phyloP scores from a whole-genome alignment of 2,888 invertebrate species.

The Drosophila meridiana region DNA sequence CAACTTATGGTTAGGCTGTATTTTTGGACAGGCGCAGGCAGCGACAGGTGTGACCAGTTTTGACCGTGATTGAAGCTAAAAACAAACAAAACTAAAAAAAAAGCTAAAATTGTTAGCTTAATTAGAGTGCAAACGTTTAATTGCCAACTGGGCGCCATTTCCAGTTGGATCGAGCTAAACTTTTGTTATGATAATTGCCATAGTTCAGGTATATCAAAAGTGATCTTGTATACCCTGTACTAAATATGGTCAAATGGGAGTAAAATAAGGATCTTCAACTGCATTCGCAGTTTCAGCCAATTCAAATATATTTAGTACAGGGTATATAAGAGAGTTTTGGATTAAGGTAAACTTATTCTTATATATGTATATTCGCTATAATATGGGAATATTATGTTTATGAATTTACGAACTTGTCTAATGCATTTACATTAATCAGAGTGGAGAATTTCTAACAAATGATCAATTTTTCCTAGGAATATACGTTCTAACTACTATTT shows the following conservation, averaged over 20 bases:
- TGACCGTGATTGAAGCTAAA: slow-evolving; percentile 25
- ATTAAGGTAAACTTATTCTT: too few species aligned
- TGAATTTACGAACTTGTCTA: too few species aligned
- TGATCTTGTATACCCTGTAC: not conserved
- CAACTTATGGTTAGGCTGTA: slow-evolving; percentile 27
- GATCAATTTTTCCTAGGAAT: too few species aligned
- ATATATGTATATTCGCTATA: too few species aligned
- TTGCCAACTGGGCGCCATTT: slow-evolving; percentile 8
- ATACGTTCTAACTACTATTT: not conserved
- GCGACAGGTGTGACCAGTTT: slow-evolving; percentile 47
- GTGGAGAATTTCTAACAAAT: too few species aligned
- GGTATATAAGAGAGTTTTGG: too few species aligned
- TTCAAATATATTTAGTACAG: too few species aligned
- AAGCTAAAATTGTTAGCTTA: slow-evolving; percentile 55
- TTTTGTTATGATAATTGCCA: not conserved
- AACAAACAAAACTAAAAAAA: slow-evolving; percentile 9
- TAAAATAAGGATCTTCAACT: too few species aligned
- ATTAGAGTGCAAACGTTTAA: slow-evolving; percentile 44
- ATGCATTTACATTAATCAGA: too few species aligned
- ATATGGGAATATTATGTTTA: too few species aligned
- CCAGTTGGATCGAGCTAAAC: not conserved
- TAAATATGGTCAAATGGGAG: too few species aligned
- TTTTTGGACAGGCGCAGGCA: slow-evolving; percentile 39
- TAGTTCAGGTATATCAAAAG: not conserved
- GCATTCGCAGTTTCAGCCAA: too few species aligned